Evolutionary conservation across 2,113 vertebrate genomes (phyloP).

Genomic region (Andinoacara biseriatus): DNA sequence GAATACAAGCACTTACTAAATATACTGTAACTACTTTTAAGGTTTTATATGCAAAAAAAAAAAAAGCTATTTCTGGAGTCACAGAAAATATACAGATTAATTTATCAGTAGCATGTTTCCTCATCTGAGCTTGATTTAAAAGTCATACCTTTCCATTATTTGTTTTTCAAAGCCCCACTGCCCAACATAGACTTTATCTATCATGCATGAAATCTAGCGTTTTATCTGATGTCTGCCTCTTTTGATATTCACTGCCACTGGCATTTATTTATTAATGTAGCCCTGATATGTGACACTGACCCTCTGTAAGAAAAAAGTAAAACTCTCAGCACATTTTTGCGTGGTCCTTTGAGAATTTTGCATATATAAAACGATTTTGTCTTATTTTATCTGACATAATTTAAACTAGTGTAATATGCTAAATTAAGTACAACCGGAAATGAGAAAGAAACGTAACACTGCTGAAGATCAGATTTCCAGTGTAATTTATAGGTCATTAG

Average conservation of each 20-base stretch:
- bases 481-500: too few relatives aligned
- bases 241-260: not conserved
- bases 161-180: not conserved
- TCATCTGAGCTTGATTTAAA: conserved; percentile 23
- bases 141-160: not conserved
- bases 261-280: not conserved
- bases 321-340: not conserved
- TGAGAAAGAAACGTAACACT: too few relatives aligned
- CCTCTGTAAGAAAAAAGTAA: not conserved
- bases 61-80: conserved; percentile 12
- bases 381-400: too few relatives aligned
- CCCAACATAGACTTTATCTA: not conserved
- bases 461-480: too few relatives aligned
- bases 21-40: not conserved
- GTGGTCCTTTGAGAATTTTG: not conserved
- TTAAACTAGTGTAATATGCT: too few relatives aligned
- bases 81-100: not conserved
- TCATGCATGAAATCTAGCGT: not conserved
- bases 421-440: too few relatives aligned
- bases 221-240: not conserved
- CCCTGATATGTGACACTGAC: not conserved
- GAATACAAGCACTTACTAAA: conserved; percentile 10
- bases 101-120: not conserved
- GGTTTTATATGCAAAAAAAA: conserved; percentile 16
- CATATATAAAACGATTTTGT: not conserved